Base-by-base conservation (phyloP, 1,140 invertebrate species). In the Hypothenemus hampei region DNA sequence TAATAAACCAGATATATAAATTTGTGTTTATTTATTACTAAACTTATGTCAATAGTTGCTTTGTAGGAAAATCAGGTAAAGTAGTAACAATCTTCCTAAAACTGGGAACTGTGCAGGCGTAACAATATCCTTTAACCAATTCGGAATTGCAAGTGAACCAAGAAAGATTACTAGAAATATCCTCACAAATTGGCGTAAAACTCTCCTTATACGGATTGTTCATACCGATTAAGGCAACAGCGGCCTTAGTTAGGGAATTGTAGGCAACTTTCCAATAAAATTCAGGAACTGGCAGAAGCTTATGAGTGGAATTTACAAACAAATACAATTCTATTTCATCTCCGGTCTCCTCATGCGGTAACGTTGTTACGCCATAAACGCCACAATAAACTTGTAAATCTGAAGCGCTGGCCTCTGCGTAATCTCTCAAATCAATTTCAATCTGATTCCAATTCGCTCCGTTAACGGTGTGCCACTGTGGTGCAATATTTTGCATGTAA, bases 231-330 rank as follows among this genome's bases (percentile, higher is more conserved):
- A 84, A 78, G 3, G 77, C 82, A 2, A 78, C 76, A 1, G 78
- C 82, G 2, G 66, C 61, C 39, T 74, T 72, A 2, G 67, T 71
- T 6, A 62, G 44, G 7, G 74, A 70, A 54, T 84, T 75, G 58
- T 83, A 77, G 1, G 80, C 70, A 7, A 84, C 70, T 73, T 84
- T 83, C 74, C 77, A 83, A 46, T 72, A 82, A 24, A 79, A 75
- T 59, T 73, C 67, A 0, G 82, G 82, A 0, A 82, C 81, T 0
- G 77, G 73, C 8, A 83, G 49, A 15, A 46, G 66, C 58, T 70
- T 75, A 54, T 75, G 71, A 8, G 55, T 62, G 60, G 77, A 72
- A 2, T 58, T 62, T 0, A 62, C 61, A 26, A 69, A 57, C 0
- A 84, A 62, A 57, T 76, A 79, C 1, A 84, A 48, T 3, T 73